A percentile compares a stretch with the other conserved stretches of the same genome.
Conservation (phyloP, 1,140 invertebrate species). For the Magallana angulata region DNA sequence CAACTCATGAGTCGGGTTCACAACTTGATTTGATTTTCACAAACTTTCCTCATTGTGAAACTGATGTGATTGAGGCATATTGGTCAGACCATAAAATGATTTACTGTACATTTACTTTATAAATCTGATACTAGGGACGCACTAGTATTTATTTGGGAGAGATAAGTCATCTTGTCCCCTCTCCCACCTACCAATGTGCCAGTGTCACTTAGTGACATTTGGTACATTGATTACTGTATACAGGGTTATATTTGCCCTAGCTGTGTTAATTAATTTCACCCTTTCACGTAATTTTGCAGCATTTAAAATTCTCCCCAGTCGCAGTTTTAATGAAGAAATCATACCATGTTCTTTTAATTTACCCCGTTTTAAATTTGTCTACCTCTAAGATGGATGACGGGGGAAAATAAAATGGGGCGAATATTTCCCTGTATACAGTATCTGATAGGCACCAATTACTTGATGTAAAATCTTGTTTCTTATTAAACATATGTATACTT, state of each 20-base stretch:
- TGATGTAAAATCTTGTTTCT: background rate
- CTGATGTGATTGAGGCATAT: background rate
- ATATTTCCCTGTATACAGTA: slow-evolving; percentile 10
- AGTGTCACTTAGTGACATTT: too few species aligned
- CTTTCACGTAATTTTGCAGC: too few species aligned
- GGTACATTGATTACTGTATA: too few species aligned
- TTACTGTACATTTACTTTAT: background rate
- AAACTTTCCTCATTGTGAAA: background rate
- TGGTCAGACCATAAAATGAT: slow-evolving; percentile 39
- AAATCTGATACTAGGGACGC: background rate
- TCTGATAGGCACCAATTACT: background rate
- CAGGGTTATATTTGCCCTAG: too few species aligned
- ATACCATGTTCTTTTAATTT: background rate
- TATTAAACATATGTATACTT: background rate
- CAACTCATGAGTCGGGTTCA: slow-evolving; percentile 30
- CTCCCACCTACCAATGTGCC: too few species aligned
- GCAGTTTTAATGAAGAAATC: too few species aligned
- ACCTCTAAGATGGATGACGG: background rate
- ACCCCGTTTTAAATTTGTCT: background rate
- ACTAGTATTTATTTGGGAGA: too few species aligned
- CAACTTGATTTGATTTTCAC: slow-evolving; percentile 40
- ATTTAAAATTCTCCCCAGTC: too few species aligned
- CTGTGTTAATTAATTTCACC: too few species aligned
- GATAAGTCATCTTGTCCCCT: too few species aligned
- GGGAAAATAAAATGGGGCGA: background rate